Conservation (phyloP, 2,113 vertebrate species). For the Salvelinus sp. region DNA sequence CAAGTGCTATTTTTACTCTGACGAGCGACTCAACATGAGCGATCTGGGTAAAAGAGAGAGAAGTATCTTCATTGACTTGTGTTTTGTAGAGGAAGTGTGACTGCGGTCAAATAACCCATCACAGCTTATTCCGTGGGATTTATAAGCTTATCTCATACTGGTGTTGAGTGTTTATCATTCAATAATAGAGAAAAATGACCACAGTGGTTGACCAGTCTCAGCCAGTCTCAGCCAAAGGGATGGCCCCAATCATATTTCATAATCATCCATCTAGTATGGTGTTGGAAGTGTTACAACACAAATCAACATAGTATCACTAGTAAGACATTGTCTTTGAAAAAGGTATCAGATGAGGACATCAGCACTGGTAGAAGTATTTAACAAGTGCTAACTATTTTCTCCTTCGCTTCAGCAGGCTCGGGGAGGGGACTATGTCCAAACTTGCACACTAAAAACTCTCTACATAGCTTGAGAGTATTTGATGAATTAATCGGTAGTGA, state of each 20-base stretch:
- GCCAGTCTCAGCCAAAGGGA: constrained; percentile 23
- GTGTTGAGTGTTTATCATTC: constrained; percentile 27
- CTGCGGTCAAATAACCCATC: constrained; percentile 45
- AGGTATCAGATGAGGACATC: constrained; percentile 48
- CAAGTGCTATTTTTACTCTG: constrained; percentile 54
- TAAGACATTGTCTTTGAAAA: constrained; percentile 43
- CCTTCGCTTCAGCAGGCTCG: constrained; percentile 6
- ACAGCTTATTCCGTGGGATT: constrained; percentile 43
- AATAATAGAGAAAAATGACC: constrained; percentile 32
- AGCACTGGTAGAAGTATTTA: constrained; percentile 29
- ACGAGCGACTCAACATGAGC: constrained; percentile 13
- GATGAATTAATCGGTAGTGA: constrained; percentile 39
- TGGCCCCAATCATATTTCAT: constrained; percentile 9
- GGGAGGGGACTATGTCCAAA: constrained; percentile 17
- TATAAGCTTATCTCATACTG: constrained; percentile 33
- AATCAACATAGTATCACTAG: constrained; percentile 51
- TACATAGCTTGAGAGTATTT: constrained; percentile 19
- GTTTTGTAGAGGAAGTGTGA: constrained; percentile 42
- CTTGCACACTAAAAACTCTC: constrained; percentile 19
- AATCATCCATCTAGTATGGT: constrained; percentile 11
- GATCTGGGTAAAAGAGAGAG: constrained; percentile 30
- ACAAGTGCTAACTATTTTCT: constrained; percentile 20
- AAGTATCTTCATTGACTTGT: constrained; percentile 42
- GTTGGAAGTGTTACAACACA: constrained; percentile 29
- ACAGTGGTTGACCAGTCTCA: constrained; percentile 16